A percentile compares a stretch with the other conserved stretches of the same genome.
Evolutionary conservation across 2,888 invertebrate species (phyloP).

Genomic region (Macrosiphum euphorbiae): DNA sequence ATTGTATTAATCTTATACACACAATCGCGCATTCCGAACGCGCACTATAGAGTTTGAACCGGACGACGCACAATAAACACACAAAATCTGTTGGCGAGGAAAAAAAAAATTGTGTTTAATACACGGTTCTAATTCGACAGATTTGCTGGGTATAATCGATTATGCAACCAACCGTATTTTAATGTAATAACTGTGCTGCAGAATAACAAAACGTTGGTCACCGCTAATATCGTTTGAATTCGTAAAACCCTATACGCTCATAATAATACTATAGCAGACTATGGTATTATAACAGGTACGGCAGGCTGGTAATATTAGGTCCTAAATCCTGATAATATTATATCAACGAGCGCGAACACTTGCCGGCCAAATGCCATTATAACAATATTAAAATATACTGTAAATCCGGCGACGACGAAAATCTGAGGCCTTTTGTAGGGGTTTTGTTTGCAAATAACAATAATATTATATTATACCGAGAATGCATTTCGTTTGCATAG

Average conservation of each 20-base stretch:
- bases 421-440: neutral
- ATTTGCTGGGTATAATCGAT: neutral
- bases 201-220: neutral
- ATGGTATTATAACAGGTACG: neutral
- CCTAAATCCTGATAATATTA: neutral
- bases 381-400: neutral
- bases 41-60: neutral
- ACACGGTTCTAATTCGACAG: neutral
- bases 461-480: neutral
- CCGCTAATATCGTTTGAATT: neutral
- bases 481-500: slow-evolving; percentile 2
- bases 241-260: neutral
- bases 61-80: neutral
- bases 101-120: neutral
- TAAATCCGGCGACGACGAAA: neutral
- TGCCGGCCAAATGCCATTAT: neutral
- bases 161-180: neutral
- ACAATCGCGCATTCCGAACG: neutral
- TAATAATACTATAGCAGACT: neutral
- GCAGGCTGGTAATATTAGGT: neutral
- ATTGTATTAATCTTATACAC: neutral
- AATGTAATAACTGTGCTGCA: neutral
- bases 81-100: neutral
- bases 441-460: neutral
- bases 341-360: neutral